Evolutionary conservation across 2,113 vertebrate genomes (phyloP).

Genomic region (Eonycteris spelaea): DNA sequence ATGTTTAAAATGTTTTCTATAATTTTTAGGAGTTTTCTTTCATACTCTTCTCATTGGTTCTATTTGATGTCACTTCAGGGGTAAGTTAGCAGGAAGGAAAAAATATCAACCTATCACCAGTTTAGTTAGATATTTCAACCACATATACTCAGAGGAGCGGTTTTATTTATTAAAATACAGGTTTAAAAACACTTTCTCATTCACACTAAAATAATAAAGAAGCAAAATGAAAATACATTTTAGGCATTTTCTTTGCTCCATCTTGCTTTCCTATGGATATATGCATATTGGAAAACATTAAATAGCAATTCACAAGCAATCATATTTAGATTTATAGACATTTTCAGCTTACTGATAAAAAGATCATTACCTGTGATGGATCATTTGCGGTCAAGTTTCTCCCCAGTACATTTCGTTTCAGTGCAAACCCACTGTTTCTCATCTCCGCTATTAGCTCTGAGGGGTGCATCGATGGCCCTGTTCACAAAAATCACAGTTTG

Average conservation of each 20-base stretch:
- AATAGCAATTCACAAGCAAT: constrained; percentile 88
- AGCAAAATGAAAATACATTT: constrained; percentile 72
- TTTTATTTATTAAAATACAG: constrained; percentile 79
- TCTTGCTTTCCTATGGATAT: constrained; percentile 84
- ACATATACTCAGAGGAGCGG: constrained; percentile 60
- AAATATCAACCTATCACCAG: constrained; percentile 16
- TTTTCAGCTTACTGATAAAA: constrained; percentile 89
- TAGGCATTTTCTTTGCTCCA: constrained; percentile 65
- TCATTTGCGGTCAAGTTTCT: constrained; percentile 96
- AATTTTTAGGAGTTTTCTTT: constrained; percentile 31
- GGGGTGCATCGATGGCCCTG: constrained; percentile 99
- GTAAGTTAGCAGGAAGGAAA: constrained; percentile 18
- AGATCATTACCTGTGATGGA: constrained; percentile 97
- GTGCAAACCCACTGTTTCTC: constrained; percentile 99
- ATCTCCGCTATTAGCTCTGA: constrained; percentile 99
- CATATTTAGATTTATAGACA: constrained; percentile 86
- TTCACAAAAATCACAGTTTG: constrained; percentile 97
- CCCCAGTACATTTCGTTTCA: constrained; percentile 99
- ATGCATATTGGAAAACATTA: constrained; percentile 88
- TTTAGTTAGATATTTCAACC: constrained; percentile 65
- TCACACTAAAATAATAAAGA: constrained; percentile 74
- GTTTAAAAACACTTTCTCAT: constrained; percentile 75
- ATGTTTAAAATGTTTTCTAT: constrained; percentile 26
- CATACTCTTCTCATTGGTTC: constrained; percentile 8
- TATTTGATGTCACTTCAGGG: background rate